phyloP scores from a whole-genome alignment of 2,888 invertebrate genomes.

The Andrena bucephala region DNA sequence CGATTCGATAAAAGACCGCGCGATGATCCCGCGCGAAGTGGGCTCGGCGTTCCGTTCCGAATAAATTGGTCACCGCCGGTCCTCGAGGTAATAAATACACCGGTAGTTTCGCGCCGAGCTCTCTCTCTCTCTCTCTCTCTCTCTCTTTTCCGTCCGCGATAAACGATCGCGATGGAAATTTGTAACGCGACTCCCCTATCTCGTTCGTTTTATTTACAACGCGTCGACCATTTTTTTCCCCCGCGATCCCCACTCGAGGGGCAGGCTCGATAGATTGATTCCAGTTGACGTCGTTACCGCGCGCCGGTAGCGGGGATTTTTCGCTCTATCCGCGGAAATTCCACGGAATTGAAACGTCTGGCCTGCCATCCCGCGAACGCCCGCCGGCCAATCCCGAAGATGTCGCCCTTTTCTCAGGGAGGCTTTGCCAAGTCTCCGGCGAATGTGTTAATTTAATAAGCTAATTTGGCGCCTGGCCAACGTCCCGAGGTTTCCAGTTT shows the following conservation, averaged over 20 bases:
- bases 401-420: slow-evolving; percentile 47
- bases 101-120: not conserved
- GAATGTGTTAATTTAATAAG: slow-evolving; percentile 82
- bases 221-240: not conserved
- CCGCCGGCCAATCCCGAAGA: slow-evolving; percentile 7
- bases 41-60: slow-evolving; percentile 8
- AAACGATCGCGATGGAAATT: slow-evolving; percentile 20
- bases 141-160: not conserved
- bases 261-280: slow-evolving; percentile 6
- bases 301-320: not conserved
- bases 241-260: not conserved
- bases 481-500: slow-evolving; percentile 73
- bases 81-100: slow-evolving; percentile 30
- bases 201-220: not conserved
- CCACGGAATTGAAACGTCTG: slow-evolving; percentile 42
- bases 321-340: slow-evolving; percentile 1
- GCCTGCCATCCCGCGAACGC: not conserved
- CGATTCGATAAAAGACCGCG: slow-evolving; percentile 41
- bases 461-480: slow-evolving; percentile 81
- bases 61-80: slow-evolving; percentile 37
- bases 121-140: not conserved
- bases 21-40: slow-evolving; percentile 28
- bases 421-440: slow-evolving; percentile 68
- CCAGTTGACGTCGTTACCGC: slow-evolving; percentile 5
- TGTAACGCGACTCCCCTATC: not conserved